These are phyloP conservation scores for Ictalurus punctatus DNA, from an alignment of 2,113 vertebrate species.

Conservation along the genomic window DNA sequence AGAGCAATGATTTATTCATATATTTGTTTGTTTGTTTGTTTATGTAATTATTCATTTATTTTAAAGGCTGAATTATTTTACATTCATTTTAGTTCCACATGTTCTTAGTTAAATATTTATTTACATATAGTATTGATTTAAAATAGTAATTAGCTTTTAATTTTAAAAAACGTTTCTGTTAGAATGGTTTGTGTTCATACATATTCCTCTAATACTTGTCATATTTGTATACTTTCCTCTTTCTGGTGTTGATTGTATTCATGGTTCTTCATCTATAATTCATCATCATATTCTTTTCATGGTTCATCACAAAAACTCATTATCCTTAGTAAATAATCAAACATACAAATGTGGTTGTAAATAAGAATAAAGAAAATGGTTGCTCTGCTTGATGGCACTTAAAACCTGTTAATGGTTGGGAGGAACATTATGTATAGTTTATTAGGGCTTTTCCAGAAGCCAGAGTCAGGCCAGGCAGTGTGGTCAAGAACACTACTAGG, in stretches of 20 bases:
- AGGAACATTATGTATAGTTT: background rate
- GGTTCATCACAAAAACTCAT: background rate
- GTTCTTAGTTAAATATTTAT: too few relatives aligned
- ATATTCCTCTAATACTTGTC: background rate
- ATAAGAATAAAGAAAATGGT: constrained; percentile 11
- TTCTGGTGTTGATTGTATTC: background rate
- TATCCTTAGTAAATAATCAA: background rate
- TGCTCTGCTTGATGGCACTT: background rate
- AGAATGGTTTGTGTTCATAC: background rate
- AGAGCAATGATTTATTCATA: background rate
- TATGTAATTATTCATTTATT: background rate
- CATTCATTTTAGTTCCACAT: background rate
- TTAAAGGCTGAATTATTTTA: background rate
- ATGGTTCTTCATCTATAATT: constrained; percentile 1
- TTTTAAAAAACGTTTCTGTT: background rate
- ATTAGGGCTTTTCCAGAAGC: background rate
- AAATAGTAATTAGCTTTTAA: background rate
- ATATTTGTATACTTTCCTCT: background rate
- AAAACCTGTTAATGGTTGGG: background rate
- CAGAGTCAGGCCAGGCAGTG: constrained; percentile 1
- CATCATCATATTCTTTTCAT: constrained; percentile 4
- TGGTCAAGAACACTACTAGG: background rate
- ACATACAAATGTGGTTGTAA: constrained; percentile 16
- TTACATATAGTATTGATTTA: background rate
- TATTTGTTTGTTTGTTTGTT: background rate